Evolutionary conservation across 2,797 vertebrate genomes (phyloP).

Genomic region (Fratercula arctica): DNA sequence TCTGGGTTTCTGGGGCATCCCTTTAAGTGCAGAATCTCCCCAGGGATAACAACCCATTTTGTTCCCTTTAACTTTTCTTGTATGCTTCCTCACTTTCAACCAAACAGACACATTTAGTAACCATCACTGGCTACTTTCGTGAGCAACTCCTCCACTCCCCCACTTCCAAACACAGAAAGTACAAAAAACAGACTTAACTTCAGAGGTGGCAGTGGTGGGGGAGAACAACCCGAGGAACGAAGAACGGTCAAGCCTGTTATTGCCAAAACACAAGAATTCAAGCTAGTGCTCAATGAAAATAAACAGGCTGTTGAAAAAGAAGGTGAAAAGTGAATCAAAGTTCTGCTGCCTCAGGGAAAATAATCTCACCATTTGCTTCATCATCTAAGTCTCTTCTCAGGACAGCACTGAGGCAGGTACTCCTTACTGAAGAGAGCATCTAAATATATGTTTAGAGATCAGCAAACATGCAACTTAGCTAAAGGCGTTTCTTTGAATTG

Average conservation of each 20-base stretch:
- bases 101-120: conserved; percentile 13
- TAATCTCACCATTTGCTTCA: not conserved
- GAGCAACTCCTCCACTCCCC: conserved; percentile 26
- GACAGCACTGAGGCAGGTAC: not conserved
- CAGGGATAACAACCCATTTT: conserved; percentile 50
- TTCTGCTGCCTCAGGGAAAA: conserved; percentile 25
- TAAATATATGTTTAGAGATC: not conserved
- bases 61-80: conserved; percentile 42
- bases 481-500: not conserved
- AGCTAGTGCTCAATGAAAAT: conserved; percentile 43
- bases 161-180: conserved; percentile 61
- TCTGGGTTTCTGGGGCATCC: conserved; percentile 49
- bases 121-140: conserved; percentile 22
- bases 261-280: conserved; percentile 48
- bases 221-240: conserved; percentile 42
- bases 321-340: conserved; percentile 49
- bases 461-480: not conserved
- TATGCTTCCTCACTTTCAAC: conserved; percentile 31
- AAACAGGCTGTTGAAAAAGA: conserved; percentile 37
- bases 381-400: not conserved
- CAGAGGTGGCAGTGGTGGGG: conserved; percentile 42
- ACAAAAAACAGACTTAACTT: conserved; percentile 51
- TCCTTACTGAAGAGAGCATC: not conserved
- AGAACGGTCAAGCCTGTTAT: conserved; percentile 42
- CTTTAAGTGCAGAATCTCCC: conserved; percentile 57